phyloP scores from a whole-genome alignment of 2,113 vertebrate genomes.

The Litocranius walleri region DNA sequence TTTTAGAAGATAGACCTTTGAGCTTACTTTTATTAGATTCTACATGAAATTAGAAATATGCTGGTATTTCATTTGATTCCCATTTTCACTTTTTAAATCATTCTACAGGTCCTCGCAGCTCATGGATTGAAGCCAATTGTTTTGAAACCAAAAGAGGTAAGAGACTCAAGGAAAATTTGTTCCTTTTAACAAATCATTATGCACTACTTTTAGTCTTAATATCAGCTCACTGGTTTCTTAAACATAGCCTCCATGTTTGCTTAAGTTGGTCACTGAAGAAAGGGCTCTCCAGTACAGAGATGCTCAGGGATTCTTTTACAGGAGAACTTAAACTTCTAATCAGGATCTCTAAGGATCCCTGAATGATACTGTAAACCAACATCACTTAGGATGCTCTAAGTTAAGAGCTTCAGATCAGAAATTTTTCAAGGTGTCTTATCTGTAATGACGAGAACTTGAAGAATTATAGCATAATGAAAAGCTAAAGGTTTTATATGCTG shows the following conservation, averaged over 20 bases:
- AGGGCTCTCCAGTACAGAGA: background rate
- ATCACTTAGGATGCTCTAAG: background rate
- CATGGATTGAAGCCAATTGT: conserved; percentile 94
- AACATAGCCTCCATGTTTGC: background rate
- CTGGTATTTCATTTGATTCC: background rate
- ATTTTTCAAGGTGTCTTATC: background rate
- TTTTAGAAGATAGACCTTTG: background rate
- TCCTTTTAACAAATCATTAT: background rate
- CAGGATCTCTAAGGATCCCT: background rate
- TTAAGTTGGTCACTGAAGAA: background rate
- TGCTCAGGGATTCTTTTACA: background rate
- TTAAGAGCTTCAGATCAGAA: background rate
- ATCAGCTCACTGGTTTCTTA: background rate
- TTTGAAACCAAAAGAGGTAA: conserved; percentile 97
- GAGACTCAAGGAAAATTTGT: background rate
- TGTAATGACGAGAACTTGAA: background rate
- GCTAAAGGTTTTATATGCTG: background rate
- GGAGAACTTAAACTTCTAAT: background rate
- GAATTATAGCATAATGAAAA: background rate
- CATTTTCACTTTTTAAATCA: conserved; percentile 32
- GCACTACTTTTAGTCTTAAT: background rate
- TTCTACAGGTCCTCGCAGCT: conserved; percentile 91
- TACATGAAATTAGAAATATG: background rate
- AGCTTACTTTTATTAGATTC: background rate
- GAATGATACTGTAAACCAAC: background rate